These are phyloP conservation scores for Sinodicranocentrus sp. DNA, from an alignment of 2,888 invertebrate genomes.

Conservation along the genomic window DNA sequence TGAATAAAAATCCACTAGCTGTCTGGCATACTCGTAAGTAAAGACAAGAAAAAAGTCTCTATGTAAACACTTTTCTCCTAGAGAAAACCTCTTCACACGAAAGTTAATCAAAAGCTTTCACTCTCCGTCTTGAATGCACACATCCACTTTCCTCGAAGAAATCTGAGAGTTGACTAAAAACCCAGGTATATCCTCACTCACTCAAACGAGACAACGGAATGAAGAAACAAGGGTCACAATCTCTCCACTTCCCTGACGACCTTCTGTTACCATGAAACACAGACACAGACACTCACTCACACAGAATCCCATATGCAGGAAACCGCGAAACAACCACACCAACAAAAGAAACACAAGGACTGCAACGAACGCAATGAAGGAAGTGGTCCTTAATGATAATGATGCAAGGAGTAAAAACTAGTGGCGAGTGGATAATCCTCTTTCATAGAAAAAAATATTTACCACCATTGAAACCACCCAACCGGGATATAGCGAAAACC, in stretches of 20 bases:
- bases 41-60: too few species aligned
- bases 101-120: neutral
- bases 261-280: constrained; percentile 22
- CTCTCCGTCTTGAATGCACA: neutral
- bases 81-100: too few species aligned
- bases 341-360: constrained; percentile 15
- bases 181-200: neutral
- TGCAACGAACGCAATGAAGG: constrained; percentile 4
- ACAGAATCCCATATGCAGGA: constrained; percentile 23
- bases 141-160: neutral
- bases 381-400: constrained; percentile 33
- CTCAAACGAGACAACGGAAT: too few species aligned
- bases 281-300: too few species aligned
- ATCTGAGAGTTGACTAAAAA: neutral
- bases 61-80: too few species aligned
- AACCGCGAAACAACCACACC: constrained; percentile 55
- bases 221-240: neutral
- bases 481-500: too few species aligned
- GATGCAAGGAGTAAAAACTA: constrained; percentile 5
- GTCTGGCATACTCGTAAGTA: too few species aligned
- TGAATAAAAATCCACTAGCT: too few species aligned
- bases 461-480: too few species aligned
- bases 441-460: too few species aligned
- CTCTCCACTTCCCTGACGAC: constrained; percentile 19
- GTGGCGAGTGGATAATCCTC: too few species aligned